A percentile compares a stretch with the other conserved stretches of the same genome.
Evolutionary conservation across 2,797 vertebrate species (phyloP).

Genomic region (Epinephelus malabaricus): DNA sequence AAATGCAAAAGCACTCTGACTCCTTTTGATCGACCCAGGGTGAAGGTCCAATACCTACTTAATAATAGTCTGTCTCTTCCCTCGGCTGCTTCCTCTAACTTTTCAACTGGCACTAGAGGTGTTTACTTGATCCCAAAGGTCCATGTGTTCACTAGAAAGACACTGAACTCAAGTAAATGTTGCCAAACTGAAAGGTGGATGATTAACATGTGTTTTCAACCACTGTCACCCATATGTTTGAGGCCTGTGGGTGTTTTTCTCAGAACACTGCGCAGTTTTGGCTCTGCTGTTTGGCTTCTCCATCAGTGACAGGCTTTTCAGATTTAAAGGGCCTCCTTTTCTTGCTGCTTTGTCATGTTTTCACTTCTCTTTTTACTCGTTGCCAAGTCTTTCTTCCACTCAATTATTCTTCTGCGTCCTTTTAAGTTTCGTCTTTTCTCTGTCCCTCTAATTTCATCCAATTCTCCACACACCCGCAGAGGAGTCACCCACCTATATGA

Average conservation of each 20-base stretch:
- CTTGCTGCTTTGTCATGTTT: neutral
- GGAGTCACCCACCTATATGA: conserved; percentile 28
- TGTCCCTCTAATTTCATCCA: conserved; percentile 5
- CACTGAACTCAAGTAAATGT: conserved; percentile 15
- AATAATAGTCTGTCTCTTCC: neutral
- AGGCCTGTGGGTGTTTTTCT: conserved; percentile 47
- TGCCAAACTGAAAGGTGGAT: conserved; percentile 49
- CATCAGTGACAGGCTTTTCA: conserved; percentile 48
- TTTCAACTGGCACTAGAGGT: conserved; percentile 32
- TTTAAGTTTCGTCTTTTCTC: neutral
- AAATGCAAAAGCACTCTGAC: conserved; percentile 17
- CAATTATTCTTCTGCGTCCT: neutral
- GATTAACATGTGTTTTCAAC: conserved; percentile 59
- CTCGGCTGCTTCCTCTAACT: neutral
- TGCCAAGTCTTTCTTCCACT: neutral
- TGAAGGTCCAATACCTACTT: conserved; percentile 4
- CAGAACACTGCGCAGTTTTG: conserved; percentile 45
- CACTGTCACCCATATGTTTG: conserved; percentile 49
- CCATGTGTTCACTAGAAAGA: conserved; percentile 35
- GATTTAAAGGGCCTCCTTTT: conserved; percentile 36
- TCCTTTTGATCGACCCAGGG: neutral
- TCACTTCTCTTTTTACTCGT: conserved; percentile 3
- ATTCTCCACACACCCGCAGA: conserved; percentile 14
- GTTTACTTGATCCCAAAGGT: conserved; percentile 41
- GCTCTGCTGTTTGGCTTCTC: conserved; percentile 46